Evolutionary conservation across 2,888 invertebrate species (phyloP), one percentile per base, ranked within the genome.

Genomic region (Dysmachus trigonus): DNA sequence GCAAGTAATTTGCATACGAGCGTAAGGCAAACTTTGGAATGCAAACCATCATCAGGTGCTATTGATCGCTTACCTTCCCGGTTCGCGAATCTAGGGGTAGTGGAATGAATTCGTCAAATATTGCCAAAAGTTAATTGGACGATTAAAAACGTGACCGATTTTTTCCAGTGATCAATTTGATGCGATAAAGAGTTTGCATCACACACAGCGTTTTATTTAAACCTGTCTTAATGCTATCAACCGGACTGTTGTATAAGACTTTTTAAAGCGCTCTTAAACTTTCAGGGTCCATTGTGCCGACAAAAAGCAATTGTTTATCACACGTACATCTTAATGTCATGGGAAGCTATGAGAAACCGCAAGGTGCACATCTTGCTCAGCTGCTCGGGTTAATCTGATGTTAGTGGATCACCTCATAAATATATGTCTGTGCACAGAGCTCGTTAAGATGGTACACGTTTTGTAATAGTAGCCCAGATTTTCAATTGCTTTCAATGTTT

Each of bases 271-370:
- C 73, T 22, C 62, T 62, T 62, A 62, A 62, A 27, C 18, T 62
- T 62, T 35, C 35, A 35, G 38, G 38, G 38, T 76, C 38, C 22
- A 76, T 38, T 35, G 76, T 33, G 35, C 76, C 22, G 18, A 41
- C 13, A 35, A 76, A 62, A 76, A 41, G 30, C 76, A 38, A 76
- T 76, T 76, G 76, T 76, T 76, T 76, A 38, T 38, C 22, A 15
- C 76, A 76, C 76, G 76, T 76, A 33, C 76, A 76, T 13, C 18
- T 76, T 76, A 38, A 76, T 76, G 76, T 76, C 76, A 76, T 35
- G 35, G n/a, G 62, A 62, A 62, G 18, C 27, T 62, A 7, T 38
- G 22, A 73, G 33, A 22, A 76, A 76, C 76, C 76, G 18, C 35
- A 76, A 76, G 76, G 76, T 76, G 76, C 76, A 38, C 76, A 38